Base-by-base conservation (phyloP, 2,113 vertebrate genomes). In the Cebus imitator region DNA sequence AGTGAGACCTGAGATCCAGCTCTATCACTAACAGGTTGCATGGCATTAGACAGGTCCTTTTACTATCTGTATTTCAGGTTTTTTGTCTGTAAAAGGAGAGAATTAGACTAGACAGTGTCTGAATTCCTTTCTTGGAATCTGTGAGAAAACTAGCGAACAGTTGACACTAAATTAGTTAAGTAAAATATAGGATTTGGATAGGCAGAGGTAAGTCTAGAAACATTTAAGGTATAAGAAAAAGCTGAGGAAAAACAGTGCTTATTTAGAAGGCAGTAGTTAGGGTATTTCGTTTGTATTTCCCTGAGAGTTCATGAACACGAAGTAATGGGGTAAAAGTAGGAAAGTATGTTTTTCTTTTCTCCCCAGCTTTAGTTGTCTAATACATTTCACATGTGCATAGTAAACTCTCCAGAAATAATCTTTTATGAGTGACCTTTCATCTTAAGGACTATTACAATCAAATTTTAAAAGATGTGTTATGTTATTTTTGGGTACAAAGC, bases 41-140 rank as follows among this genome's bases (percentile, higher is more conserved):
- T 3, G 27, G 32, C 37, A 17, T 43, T 72, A 55, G 48, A 27
- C 50, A 32, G 3, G 1, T 48, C 52, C 58, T 55, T 64, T 55
- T 57, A 27, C 10, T 17, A 20, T 17, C 73, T 57, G 61, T 37
- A 27, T 83, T 72, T 68, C 32, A 68, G 55, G 40, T 32, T 84
- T 30, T 92, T 80, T 13, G 8, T 40, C 81, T 91, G 0, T 90
- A 40, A 86, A 81, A 80, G 55, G 17, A 45, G 3, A n/a, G 4
- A 17, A 8, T 50, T 64, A 43, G 18, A 52, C 61, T 83, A 90
- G 35, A 57, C 20, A 40, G 30, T 76, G 76, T 79, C 40, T 70
- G 72, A 80, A 85, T 76, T 79, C 55, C 37, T 96, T 90, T 81
- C 73, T 86, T 95, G 27, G 27, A 70, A 84, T 72, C 58, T 52